phyloP scores from a whole-genome alignment of 2,888 invertebrate species.

The Agrenia bidenticulata region DNA sequence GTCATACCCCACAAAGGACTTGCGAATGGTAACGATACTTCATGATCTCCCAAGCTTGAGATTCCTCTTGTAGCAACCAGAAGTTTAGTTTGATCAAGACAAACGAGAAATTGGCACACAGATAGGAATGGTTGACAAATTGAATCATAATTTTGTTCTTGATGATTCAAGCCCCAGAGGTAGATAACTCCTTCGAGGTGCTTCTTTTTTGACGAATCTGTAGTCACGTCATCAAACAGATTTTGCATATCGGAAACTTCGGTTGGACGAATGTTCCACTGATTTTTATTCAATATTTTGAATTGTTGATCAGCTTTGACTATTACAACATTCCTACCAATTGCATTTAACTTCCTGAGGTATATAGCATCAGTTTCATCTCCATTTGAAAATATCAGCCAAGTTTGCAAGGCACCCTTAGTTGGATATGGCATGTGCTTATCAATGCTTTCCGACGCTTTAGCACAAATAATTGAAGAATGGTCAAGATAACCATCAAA shows the following conservation, averaged over 20 bases:
- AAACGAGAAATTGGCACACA: constrained; percentile 24
- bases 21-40: not conserved
- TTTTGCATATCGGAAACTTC: constrained; percentile 19
- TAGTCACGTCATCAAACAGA: constrained; percentile 7
- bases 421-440: not conserved
- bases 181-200: constrained; percentile 32
- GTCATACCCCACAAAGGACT: not conserved
- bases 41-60: not conserved
- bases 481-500: constrained; percentile 11
- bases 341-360: constrained; percentile 9
- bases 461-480: not conserved
- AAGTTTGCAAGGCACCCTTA: not conserved
- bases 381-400: constrained; percentile 22
- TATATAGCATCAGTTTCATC: constrained; percentile 5
- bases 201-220: not conserved
- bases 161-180: constrained; percentile 27
- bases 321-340: not conserved
- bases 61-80: not conserved
- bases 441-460: not conserved
- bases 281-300: not conserved
- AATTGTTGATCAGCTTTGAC: not conserved
- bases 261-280: constrained; percentile 11
- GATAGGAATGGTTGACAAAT: constrained; percentile 25
- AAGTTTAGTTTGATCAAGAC: not conserved
- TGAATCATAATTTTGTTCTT: constrained; percentile 11